Conservation (phyloP, 2,888 invertebrate genomes). For the Cryptocephalus primarius region DNA sequence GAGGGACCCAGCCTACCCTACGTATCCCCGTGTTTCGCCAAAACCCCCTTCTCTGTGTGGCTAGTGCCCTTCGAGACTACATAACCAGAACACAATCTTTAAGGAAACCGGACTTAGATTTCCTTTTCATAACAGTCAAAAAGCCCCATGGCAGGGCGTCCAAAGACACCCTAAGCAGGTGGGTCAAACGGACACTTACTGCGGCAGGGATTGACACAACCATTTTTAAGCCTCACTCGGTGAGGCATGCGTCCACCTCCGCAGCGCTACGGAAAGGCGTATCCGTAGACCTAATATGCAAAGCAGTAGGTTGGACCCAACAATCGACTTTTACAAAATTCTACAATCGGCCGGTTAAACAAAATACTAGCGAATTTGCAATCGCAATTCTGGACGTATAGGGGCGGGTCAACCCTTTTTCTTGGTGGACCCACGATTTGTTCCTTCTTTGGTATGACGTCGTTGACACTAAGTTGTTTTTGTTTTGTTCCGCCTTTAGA, state of each 20-base stretch:
- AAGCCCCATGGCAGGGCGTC: conserved; percentile 1
- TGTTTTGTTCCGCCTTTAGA: too few relatives aligned
- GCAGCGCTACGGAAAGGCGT: conserved; percentile 1
- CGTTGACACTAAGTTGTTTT: too few relatives aligned
- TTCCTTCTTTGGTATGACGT: too few relatives aligned
- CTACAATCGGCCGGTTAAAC: not conserved
- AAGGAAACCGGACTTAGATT: not conserved
- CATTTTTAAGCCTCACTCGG: conserved; percentile 6
- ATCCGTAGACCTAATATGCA: not conserved
- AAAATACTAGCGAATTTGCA: not conserved
- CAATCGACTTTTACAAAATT: not conserved
- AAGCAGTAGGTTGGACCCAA: not conserved
- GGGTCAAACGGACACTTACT: conserved; percentile 3
- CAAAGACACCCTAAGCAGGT: conserved; percentile 5
- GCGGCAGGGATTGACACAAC: conserved; percentile 3
- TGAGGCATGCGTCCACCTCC: conserved; percentile 5
- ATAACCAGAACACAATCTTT: not conserved
- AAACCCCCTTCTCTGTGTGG: not conserved
- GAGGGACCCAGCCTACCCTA: not conserved
- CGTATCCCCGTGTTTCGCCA: not conserved
- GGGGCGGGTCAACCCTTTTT: too few relatives aligned
- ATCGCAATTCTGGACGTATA: not conserved
- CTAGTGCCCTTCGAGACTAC: not conserved
- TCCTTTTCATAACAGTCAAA: not conserved
- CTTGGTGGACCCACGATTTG: too few relatives aligned